Evolutionary conservation across 2,113 vertebrate genomes (phyloP).

Genomic region (Neogale vison): DNA sequence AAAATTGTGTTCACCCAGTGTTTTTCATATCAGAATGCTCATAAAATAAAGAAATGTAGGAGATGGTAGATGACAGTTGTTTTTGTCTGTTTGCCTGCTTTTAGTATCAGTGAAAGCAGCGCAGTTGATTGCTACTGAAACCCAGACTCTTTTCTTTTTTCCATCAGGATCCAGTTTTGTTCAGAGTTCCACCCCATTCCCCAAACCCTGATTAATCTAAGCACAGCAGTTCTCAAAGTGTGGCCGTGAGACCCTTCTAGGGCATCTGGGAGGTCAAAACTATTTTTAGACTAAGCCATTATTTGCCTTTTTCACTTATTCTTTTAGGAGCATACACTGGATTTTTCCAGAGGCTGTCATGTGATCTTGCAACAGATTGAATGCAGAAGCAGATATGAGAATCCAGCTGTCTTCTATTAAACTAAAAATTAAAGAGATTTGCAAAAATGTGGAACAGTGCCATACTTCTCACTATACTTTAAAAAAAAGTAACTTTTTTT

Average conservation of each 20-base stretch:
- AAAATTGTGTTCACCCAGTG: neutral
- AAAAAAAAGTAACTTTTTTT: constrained; percentile 37
- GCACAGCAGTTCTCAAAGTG: neutral
- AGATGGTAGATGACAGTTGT: neutral
- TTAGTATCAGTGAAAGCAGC: neutral
- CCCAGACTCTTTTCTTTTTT: neutral
- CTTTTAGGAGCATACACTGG: neutral
- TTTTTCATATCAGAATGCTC: neutral
- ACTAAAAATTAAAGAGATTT: constrained; percentile 56
- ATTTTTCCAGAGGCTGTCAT: constrained; percentile 56
- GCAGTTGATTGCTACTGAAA: neutral
- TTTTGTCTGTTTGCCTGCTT: neutral
- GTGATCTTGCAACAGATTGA: constrained; percentile 12
- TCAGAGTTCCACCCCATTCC: neutral
- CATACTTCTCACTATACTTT: constrained; percentile 36
- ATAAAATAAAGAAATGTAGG: neutral
- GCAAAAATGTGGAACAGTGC: neutral
- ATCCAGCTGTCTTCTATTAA: constrained; percentile 61
- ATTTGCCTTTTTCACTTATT: neutral
- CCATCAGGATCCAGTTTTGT: neutral
- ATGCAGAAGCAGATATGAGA: constrained; percentile 13
- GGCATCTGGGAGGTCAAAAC: constrained; percentile 1
- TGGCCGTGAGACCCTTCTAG: neutral
- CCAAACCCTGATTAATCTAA: neutral
- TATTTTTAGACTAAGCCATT: neutral